Evolutionary conservation across 2,797 vertebrate species (phyloP), one percentile per base, ranked within the genome.

Genomic region (Pempheris klunzingeri): DNA sequence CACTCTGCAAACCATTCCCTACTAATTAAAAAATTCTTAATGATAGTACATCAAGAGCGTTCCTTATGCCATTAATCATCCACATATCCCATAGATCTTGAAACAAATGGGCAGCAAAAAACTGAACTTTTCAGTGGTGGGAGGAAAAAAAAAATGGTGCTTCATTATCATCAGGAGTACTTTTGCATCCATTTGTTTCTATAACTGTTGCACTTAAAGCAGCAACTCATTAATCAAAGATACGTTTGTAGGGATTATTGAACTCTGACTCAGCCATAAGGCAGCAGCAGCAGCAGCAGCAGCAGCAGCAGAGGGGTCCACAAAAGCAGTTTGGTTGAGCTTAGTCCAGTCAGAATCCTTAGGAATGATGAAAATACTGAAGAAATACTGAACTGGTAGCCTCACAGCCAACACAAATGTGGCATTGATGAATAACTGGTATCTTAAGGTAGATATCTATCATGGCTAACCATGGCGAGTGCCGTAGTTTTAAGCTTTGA

Each of bases 11-110:
- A 75, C 71, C 74, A 30, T 82, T 75, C 50, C 62, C 59, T 44
- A 60, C 71, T 90, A 90, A 91, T 90, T 90, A 91, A 87, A 82
- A 88, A 85, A 82, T 36, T 74, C 77, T 80, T 88, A 90, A 90
- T 86, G 81, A 87, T 64, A 74, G 82, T 55, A 65, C 80, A 79
- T 82, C 70, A 57, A 77, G 69, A 77, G 34, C 53, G 76, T 81
- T 82, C 46, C 30, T 78, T 11, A n/a, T 65, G 50, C 71, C 64
- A 89, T 90, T 85, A 82, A 93, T 90, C 87, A 90, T 78, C 79
- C 43, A 32, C 70, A 68, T 67, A 87, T 87, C 64, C 52, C 53
- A 78, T 46, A 70, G 74, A 92, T 92, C 77, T 76, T 36, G 30
- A 59, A 77, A 80, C 50, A 78, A 86, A 80, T 30, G 62, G 44